These are phyloP conservation scores for Trachythela sp. DNA, from an alignment of 64 coral and sea anemone species.

Conservation along the genomic window DNA sequence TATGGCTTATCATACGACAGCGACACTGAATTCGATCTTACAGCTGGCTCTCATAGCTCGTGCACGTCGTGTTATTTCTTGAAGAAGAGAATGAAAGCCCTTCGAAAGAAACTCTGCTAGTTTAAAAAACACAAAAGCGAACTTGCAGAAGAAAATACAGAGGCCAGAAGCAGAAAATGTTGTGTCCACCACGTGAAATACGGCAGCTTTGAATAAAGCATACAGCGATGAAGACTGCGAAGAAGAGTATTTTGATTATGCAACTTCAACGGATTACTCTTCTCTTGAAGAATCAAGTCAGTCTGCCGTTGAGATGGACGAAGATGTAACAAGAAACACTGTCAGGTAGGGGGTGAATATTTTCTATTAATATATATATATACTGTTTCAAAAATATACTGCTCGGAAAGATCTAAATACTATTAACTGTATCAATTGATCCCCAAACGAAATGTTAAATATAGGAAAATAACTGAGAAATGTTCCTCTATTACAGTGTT, in stretches of 20 bases:
- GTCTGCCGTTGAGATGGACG: not conserved
- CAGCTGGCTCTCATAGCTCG: not conserved
- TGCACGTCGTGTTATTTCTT: not conserved
- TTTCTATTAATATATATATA: not conserved
- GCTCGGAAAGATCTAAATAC: not conserved
- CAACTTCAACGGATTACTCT: not conserved
- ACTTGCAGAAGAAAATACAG: not conserved
- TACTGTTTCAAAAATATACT: not conserved
- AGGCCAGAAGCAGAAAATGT: not conserved
- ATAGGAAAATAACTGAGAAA: too few relatives aligned
- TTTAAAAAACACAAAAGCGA: not conserved
- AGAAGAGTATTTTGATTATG: not conserved
- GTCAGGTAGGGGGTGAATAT: not conserved
- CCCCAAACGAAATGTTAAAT: too few relatives aligned
- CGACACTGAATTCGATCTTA: not conserved
- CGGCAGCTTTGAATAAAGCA: not conserved
- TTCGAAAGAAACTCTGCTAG: not conserved
- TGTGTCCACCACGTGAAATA: not conserved
- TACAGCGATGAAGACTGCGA: not conserved
- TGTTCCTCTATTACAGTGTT: not conserved
- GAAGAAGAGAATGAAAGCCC: not conserved
- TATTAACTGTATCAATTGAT: not conserved
- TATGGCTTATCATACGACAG: not conserved
- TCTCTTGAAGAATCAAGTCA: not conserved
- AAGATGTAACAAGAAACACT: not conserved